These are phyloP conservation scores for Toxostoma redivivum DNA, from an alignment of 2,113 vertebrate genomes.

Conservation along the genomic window DNA sequence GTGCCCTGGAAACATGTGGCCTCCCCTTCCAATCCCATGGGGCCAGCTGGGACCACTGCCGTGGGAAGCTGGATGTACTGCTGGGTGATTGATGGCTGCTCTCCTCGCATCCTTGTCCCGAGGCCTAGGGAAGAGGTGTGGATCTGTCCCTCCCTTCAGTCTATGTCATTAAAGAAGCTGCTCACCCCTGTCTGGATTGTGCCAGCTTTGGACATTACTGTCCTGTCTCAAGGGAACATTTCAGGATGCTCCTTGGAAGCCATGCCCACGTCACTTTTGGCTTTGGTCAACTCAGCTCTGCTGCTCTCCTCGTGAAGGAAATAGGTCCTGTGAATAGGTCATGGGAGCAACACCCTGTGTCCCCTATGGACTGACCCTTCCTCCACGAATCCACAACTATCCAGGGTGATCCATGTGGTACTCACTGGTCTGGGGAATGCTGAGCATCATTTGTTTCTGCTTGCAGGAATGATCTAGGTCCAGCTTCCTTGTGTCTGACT, in stretches of 20 bases:
- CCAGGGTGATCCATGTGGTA: fast-evolving
- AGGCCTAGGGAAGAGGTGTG: background rate
- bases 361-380: background rate
- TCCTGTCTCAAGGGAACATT: background rate
- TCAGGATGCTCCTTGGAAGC: background rate
- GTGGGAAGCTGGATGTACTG: background rate
- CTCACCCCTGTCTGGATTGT: background rate
- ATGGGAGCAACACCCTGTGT: background rate
- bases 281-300: background rate
- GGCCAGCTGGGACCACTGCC: fast-evolving
- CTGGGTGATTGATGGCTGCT: background rate
- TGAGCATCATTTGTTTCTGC: background rate
- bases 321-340: too few relatives aligned
- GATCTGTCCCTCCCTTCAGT: background rate
- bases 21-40: background rate
- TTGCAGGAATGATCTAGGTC: background rate
- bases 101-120: background rate
- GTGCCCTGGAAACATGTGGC: fast-evolving
- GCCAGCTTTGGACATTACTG: background rate
- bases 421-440: fast-evolving
- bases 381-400: fast-evolving
- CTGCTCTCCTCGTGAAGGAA: background rate
- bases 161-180: background rate
- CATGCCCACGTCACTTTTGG: background rate
- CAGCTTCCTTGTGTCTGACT: background rate